A percentile compares a stretch with the other conserved stretches of the same genome.
Conservation (phyloP, 2,113 vertebrate genomes). For the Cryptomyrus ogoouensis region DNA sequence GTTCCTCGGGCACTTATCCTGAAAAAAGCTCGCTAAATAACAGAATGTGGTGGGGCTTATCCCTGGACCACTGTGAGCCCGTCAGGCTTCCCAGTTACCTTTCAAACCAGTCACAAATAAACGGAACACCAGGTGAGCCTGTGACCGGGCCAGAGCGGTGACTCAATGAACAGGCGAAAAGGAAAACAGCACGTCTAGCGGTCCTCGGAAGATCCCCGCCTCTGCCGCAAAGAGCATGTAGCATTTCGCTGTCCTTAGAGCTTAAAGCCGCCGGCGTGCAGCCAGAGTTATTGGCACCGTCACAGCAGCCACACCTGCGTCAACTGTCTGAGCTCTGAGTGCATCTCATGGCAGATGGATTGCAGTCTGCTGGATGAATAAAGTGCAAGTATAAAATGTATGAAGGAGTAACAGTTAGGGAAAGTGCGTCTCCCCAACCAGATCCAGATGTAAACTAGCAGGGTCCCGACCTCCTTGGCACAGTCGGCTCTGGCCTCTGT, state of each 20-base stretch:
- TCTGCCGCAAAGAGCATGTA: not conserved
- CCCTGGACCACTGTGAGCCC: not conserved
- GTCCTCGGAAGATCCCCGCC: not conserved
- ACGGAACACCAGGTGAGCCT: not conserved
- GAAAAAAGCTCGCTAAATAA: not conserved
- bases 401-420: not conserved
- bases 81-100: not conserved
- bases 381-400: not conserved
- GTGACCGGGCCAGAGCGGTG: not conserved
- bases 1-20: not conserved
- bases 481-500: not conserved
- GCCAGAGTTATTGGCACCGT: not conserved
- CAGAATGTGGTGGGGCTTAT: not conserved
- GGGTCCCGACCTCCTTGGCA: not conserved
- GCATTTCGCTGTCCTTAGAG: not conserved
- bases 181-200: not conserved
- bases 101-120: not conserved
- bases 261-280: not conserved
- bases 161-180: not conserved
- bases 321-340: not conserved
- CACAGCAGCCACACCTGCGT: not conserved
- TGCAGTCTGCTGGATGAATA: not conserved
- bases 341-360: not conserved
- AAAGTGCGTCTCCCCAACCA: not conserved
- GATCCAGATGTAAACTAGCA: not conserved